Conservation (phyloP, 2,888 invertebrate genomes). For the Fabriciana adippe region DNA sequence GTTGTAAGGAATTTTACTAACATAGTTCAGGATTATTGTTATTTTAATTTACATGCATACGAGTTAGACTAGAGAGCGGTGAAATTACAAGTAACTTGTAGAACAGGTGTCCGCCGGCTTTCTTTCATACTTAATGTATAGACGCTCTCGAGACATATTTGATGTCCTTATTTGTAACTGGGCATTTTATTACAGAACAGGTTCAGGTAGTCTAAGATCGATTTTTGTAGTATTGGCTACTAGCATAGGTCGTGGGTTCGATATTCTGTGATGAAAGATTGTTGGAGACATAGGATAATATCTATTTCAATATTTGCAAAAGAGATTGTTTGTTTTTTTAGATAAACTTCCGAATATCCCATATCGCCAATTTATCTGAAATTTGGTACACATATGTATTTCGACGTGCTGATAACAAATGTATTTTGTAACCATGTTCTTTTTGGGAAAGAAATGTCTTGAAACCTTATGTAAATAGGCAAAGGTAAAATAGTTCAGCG, state of each 20-base stretch:
- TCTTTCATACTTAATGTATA: constrained; percentile 22
- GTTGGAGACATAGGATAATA: too few species aligned
- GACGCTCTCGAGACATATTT: constrained; percentile 15
- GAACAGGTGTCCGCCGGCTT: constrained; percentile 24
- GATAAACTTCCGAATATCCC: too few species aligned
- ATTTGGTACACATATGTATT: too few species aligned
- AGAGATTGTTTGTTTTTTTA: too few species aligned
- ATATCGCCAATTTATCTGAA: too few species aligned
- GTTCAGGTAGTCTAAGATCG: not conserved
- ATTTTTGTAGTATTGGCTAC: too few species aligned
- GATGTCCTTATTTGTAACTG: constrained; percentile 1
- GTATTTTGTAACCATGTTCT: too few species aligned
- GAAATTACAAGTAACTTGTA: constrained; percentile 20
- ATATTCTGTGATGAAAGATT: not conserved
- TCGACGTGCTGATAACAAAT: too few species aligned
- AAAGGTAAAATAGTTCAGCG: too few species aligned
- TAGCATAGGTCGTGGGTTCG: not conserved
- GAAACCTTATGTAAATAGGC: too few species aligned
- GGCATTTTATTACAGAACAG: not conserved
- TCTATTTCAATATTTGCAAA: too few species aligned
- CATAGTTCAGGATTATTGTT: constrained; percentile 7
- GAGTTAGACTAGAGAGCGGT: constrained; percentile 27
- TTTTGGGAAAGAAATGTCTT: too few species aligned
- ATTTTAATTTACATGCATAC: constrained; percentile 10
- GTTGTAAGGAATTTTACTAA: not conserved